Conservation (phyloP, 2,797 vertebrate species). For the Aselliscus stoliczkanus region DNA sequence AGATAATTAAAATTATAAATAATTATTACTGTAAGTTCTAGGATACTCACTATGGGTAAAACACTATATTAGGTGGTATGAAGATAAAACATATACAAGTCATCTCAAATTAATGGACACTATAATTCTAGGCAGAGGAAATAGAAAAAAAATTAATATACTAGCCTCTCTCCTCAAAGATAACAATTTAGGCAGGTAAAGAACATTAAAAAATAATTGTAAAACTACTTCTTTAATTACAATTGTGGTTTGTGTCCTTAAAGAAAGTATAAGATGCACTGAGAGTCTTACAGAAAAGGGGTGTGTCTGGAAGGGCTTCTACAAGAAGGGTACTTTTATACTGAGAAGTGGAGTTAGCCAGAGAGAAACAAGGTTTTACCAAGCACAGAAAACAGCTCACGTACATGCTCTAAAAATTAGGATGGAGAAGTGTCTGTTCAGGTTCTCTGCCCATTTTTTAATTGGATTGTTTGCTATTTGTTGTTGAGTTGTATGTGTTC, state of each 20-base stretch:
- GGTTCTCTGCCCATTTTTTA: too few relatives aligned
- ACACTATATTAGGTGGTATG: not conserved
- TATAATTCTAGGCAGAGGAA: not conserved
- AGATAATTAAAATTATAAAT: not conserved
- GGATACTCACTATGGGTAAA: not conserved
- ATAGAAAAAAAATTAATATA: not conserved
- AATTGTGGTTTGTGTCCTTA: not conserved
- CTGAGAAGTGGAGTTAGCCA: not conserved
- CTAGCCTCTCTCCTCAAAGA: not conserved
- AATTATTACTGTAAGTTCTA: not conserved
- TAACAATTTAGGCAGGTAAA: not conserved
- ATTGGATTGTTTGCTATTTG: too few relatives aligned
- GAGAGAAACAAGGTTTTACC: not conserved
- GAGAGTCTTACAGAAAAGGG: not conserved
- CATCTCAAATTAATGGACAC: not conserved
- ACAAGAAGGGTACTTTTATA: not conserved
- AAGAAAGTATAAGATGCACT: not conserved
- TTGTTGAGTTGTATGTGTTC: too few relatives aligned
- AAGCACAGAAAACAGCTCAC: not conserved
- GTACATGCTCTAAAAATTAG: not conserved
- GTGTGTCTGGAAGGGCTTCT: not conserved
- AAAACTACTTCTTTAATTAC: not conserved
- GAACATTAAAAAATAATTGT: not conserved
- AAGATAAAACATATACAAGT: not conserved
- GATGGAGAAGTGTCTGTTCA: not conserved